These are phyloP conservation scores for Saccostrea glomerata DNA, from an alignment of 1,140 invertebrate genomes.

Conservation along the genomic window DNA sequence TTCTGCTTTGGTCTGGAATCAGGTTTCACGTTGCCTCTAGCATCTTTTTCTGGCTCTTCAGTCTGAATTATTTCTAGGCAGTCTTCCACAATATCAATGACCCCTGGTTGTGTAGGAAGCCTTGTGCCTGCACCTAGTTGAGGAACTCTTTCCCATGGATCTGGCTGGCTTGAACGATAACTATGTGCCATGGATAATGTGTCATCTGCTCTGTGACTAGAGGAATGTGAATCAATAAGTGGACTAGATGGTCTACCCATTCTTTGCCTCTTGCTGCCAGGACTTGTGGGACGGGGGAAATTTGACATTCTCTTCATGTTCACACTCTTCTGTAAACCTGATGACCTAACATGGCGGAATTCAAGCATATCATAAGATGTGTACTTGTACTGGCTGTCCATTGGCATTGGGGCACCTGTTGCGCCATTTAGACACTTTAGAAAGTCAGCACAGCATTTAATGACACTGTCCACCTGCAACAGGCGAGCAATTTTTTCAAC, in stretches of 20 bases:
- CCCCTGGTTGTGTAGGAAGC: constrained; percentile 39
- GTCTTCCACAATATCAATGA: constrained; percentile 54
- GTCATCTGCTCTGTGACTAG: constrained; percentile 55
- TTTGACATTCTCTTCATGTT: constrained; percentile 43
- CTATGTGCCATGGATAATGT: constrained; percentile 57
- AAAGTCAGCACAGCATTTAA: constrained; percentile 56
- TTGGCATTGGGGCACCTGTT: constrained; percentile 36
- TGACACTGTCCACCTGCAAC: constrained; percentile 56
- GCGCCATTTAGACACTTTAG: constrained; percentile 44
- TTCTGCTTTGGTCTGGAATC: constrained; percentile 20
- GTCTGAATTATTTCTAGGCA: constrained; percentile 53
- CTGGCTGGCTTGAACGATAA: constrained; percentile 41
- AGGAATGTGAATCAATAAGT: constrained; percentile 42
- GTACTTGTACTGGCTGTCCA: constrained; percentile 49
- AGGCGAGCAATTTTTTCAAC: constrained; percentile 55
- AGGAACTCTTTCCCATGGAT: constrained; percentile 57
- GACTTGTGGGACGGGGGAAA: constrained; percentile 53
- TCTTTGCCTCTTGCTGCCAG: constrained; percentile 54
- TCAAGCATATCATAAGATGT: constrained; percentile 53
- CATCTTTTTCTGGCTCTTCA: constrained; percentile 45
- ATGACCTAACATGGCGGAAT: constrained; percentile 46
- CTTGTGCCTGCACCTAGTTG: constrained; percentile 42
- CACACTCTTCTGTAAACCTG: constrained; percentile 42
- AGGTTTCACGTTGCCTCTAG: constrained; percentile 11
- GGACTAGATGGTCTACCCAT: constrained; percentile 51